Base-by-base conservation (phyloP, 2,888 invertebrate genomes). In the Peribatodes rhomboidaria region DNA sequence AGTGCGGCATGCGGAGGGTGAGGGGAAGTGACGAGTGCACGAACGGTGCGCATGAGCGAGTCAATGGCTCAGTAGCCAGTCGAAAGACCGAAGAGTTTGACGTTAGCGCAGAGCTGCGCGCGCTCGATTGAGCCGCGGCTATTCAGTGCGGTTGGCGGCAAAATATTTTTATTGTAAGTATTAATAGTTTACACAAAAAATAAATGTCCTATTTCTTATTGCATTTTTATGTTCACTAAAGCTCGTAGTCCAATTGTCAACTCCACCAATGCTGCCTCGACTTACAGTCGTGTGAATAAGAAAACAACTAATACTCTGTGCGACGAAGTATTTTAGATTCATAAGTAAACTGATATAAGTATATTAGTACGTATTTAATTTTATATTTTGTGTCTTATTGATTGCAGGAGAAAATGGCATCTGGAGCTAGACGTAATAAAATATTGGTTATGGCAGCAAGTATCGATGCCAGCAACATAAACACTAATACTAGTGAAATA, bases 381-480 rank as follows among this genome's bases (percentile, higher is more conserved):
- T 27, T 37, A 37, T 37, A 37, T 37, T 37, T 37, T 37, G 37
- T 37, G 37, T 37, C 10, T 37, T 10, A 13, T 37, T 37, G 3
- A 37, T 37, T 37, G 37, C 37, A 37, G 37, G 37, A 37, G 37
- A 37, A 37, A n/a, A 37, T 37, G 37, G 37, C 6, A 9, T 37
- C 37, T 37, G 37, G 37, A 13, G 37, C 37, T 37, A 37, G 37
- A 37, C 37, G 37, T 37, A 37, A 37, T 37, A 37, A 37, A 37
- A 37, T 37, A 37, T 37, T 37, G 37, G 37, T 9, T 37, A 37
- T 37, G 37, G 9, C 37, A 37, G 9, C 37, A n/a, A 37, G 37
- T n/a, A 37, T 9, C 37, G 37, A 37, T 6, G n/a, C 37, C n/a
- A 37, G n/a, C 11, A 37, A 37, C 37, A 37, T 37, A 37, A 37